Conservation (phyloP, 2,888 invertebrate species). For the Seladonia tumulorum region DNA sequence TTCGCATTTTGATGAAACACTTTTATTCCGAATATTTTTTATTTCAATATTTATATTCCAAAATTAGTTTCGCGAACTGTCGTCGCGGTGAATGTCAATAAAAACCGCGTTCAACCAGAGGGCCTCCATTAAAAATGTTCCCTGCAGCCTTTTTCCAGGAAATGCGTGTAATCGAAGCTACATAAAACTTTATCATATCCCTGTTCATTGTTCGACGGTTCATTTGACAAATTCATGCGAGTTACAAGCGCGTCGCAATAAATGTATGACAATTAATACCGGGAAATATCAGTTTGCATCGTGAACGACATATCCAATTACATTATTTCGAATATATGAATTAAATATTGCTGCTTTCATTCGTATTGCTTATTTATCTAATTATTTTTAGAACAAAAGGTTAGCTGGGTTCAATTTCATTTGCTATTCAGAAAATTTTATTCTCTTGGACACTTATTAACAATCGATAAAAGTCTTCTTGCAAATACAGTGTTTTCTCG, state of each 20-base stretch:
- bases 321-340: neutral
- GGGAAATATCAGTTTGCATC: neutral
- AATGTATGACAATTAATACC: neutral
- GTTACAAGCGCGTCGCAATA: neutral
- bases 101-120: conserved; percentile 25
- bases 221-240: neutral
- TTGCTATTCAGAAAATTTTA: neutral
- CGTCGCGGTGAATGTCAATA: neutral
- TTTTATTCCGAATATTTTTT: neutral
- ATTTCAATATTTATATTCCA: neutral
- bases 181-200: neutral
- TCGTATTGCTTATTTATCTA: neutral
- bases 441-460: neutral
- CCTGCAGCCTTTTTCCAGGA: neutral
- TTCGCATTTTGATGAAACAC: neutral
- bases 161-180: neutral
- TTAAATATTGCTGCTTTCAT: neutral
- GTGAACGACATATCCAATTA: no score
- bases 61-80: neutral
- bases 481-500: no score
- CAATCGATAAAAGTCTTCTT: neutral
- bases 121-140: conserved; percentile 23
- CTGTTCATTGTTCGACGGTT: neutral
- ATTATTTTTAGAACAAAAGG: neutral
- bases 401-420: neutral